These are phyloP conservation scores for Ailurus styani DNA, from an alignment of 2,113 vertebrate species.

Conservation along the genomic window DNA sequence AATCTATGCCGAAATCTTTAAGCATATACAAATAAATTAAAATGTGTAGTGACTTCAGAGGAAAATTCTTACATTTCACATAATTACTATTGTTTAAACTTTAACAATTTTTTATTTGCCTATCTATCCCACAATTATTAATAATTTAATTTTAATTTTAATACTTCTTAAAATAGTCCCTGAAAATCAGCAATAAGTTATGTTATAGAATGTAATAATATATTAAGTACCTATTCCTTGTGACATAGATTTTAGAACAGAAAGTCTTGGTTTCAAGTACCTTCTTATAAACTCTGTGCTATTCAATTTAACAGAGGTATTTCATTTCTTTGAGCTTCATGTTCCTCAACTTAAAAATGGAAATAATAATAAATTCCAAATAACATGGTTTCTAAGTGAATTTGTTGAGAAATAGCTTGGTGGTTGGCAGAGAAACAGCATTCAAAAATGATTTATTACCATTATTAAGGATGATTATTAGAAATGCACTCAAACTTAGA, in stretches of 20 bases:
- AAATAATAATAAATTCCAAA: background rate
- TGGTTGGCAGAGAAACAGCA: background rate
- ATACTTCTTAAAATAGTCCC: background rate
- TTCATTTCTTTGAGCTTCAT: background rate
- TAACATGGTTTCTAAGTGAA: background rate
- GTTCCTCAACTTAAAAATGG: background rate
- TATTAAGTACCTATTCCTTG: background rate
- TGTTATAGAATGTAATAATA: background rate
- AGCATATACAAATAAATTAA: background rate
- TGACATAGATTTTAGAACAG: background rate
- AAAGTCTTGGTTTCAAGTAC: background rate
- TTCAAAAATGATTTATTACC: background rate
- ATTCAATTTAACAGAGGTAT: background rate
- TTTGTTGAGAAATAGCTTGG: background rate
- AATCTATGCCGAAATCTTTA: background rate
- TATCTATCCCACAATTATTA: background rate
- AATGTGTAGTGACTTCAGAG: background rate
- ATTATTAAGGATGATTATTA: constrained; percentile 16
- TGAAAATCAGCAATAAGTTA: background rate
- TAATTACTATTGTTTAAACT: background rate
- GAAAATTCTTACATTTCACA: background rate
- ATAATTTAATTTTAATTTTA: background rate
- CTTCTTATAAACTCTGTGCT: background rate
- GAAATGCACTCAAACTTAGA: background rate
- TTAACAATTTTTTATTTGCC: background rate